phyloP scores from a whole-genome alignment of 92 coral and sea anemone genomes.

The Porites divaricata region DNA sequence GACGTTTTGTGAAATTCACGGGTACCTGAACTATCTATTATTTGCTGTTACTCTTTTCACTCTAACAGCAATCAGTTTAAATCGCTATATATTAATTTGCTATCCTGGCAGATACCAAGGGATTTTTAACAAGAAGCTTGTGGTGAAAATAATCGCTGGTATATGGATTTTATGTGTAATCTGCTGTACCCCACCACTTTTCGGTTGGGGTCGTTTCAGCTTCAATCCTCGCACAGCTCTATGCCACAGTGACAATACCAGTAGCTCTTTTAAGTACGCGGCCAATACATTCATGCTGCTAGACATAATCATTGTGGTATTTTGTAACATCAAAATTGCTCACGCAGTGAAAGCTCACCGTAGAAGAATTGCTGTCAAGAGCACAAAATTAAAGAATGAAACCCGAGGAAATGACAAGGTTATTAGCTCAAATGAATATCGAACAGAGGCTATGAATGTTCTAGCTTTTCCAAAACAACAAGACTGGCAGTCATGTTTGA shows the following conservation, averaged over 20 bases:
- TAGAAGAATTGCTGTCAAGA: constrained; percentile 5
- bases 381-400: not conserved
- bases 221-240: constrained; percentile 61
- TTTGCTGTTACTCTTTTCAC: constrained; percentile 57
- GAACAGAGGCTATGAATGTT: not conserved
- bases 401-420: not conserved
- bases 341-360: constrained; percentile 42
- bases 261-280: constrained; percentile 42
- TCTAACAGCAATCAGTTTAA: constrained; percentile 60
- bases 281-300: constrained; percentile 46
- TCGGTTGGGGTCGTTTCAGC: constrained; percentile 59
- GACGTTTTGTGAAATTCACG: constrained; percentile 46
- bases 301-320: constrained; percentile 33
- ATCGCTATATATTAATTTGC: constrained; percentile 46
- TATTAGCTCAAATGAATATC: not conserved
- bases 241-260: constrained; percentile 52
- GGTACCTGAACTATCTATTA: constrained; percentile 50
- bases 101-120: constrained; percentile 37
- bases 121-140: constrained; percentile 45
- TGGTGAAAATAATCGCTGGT: constrained; percentile 24
- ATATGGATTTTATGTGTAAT: constrained; percentile 62
- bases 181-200: constrained; percentile 31
- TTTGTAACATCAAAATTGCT: constrained; percentile 48
- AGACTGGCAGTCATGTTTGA: not conserved
- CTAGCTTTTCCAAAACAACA: not conserved